Conservation (phyloP, 2,797 vertebrate species). For the Silurus lanzhouensis region DNA sequence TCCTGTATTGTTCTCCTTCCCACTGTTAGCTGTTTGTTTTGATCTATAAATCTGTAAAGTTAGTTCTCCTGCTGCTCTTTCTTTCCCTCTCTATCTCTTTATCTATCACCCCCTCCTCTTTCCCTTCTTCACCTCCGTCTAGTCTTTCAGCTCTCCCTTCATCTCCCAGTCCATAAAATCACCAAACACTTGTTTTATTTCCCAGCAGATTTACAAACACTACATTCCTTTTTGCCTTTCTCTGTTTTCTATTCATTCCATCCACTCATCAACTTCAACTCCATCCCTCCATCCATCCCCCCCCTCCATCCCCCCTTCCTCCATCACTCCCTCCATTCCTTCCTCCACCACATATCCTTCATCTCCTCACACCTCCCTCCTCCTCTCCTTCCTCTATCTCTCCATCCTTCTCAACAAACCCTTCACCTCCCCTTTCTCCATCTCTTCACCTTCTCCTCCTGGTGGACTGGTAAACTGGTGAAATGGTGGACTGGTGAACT, state of each 20-base stretch:
- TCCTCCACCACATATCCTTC: background rate
- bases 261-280: constrained; percentile 29
- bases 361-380: background rate
- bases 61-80: background rate
- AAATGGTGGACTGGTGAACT: no score
- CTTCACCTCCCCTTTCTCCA: no score
- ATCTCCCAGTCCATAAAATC: constrained; percentile 2
- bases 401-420: background rate
- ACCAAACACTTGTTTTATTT: constrained; percentile 7
- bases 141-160: background rate
- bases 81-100: background rate
- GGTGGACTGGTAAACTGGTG: no score
- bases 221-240: background rate
- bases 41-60: background rate
- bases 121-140: background rate
- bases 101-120: constrained; percentile 34
- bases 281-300: background rate
- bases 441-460: no score
- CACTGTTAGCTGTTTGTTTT: background rate
- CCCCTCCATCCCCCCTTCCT: background rate
- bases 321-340: background rate
- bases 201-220: background rate
- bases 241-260: background rate
- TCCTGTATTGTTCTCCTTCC: constrained; percentile 23
- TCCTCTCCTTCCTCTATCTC: no score